Evolutionary conservation across 2,113 vertebrate species (phyloP).

Genomic region (Parus major): DNA sequence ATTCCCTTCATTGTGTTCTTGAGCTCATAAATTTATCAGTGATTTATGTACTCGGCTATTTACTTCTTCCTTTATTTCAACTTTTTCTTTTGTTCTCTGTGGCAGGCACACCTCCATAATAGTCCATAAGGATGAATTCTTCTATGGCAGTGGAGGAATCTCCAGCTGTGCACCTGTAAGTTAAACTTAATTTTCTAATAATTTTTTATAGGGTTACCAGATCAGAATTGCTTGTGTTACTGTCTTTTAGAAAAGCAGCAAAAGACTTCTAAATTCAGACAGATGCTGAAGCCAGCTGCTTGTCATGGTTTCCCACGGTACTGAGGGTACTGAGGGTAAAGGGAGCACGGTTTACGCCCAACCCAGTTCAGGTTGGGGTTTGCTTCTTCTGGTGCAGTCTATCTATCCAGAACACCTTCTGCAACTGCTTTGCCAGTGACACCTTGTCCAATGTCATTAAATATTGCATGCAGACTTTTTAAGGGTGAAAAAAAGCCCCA

Average conservation of each 20-base stretch:
- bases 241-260: neutral
- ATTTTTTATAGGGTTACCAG: neutral
- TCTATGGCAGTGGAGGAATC: conserved; percentile 88
- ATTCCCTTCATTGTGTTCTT: neutral
- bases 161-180: conserved; percentile 89
- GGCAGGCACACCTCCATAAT: conserved; percentile 92
- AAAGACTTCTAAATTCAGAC: neutral
- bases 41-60: neutral
- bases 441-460: neutral
- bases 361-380: neutral
- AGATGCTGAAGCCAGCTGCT: neutral
- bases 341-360: neutral
- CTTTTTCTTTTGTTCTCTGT: neutral
- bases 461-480: neutral
- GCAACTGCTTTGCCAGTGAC: neutral
- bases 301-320: neutral
- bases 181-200: neutral
- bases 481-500: neutral
- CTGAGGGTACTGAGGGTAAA: neutral
- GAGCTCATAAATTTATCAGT: neutral
- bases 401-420: neutral
- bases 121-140: conserved; percentile 91
- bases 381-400: neutral
- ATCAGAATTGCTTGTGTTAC: neutral
- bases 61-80: neutral